These are phyloP conservation scores for Oryzias sinensis DNA, from an alignment of 2,797 vertebrate species.

Conservation along the genomic window DNA sequence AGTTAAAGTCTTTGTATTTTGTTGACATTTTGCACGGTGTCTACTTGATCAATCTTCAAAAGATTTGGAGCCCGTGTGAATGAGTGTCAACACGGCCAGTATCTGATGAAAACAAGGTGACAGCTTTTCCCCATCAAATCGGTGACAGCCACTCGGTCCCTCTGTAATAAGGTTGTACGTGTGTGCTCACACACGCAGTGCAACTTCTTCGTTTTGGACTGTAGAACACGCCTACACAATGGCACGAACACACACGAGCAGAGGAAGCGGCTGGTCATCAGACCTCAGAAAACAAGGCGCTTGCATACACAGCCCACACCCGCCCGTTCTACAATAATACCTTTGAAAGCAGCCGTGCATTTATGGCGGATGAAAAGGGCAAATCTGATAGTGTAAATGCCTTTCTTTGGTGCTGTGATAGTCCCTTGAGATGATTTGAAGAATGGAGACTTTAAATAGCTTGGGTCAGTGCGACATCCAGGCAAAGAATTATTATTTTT, in stretches of 20 bases:
- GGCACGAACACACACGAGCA: slow-evolving; percentile 38
- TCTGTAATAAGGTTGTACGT: slow-evolving; percentile 24
- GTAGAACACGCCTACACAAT: slow-evolving; percentile 26
- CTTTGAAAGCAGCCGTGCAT: slow-evolving; percentile 26
- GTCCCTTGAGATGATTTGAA: slow-evolving; percentile 44
- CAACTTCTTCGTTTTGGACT: slow-evolving; percentile 35
- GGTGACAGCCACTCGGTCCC: slow-evolving; percentile 5
- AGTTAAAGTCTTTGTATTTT: slow-evolving; percentile 16
- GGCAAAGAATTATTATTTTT: slow-evolving; percentile 37
- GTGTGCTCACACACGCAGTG: slow-evolving; percentile 17
- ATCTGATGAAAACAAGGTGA: slow-evolving; percentile 35
- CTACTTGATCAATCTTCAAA: slow-evolving; percentile 9
- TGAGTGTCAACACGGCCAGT: slow-evolving; percentile 5
- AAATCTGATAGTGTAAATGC: slow-evolving; percentile 51
- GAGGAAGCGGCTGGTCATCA: slow-evolving; percentile 49
- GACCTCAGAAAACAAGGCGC: slow-evolving; percentile 30
- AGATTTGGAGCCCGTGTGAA: slow-evolving; percentile 15
- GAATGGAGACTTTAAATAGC: slow-evolving; percentile 67
- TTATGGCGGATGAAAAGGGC: slow-evolving; percentile 52
- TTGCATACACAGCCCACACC: slow-evolving; percentile 20
- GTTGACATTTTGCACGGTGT: slow-evolving; percentile 22
- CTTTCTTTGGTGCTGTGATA: slow-evolving; percentile 25
- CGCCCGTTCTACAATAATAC: slow-evolving; percentile 31
- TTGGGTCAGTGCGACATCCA: slow-evolving; percentile 8
- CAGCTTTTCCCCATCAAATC: too few relatives aligned